A percentile compares a stretch with the other conserved stretches of the same genome.
Conservation (phyloP, 2,797 vertebrate species). For the Siniperca obscura region DNA sequence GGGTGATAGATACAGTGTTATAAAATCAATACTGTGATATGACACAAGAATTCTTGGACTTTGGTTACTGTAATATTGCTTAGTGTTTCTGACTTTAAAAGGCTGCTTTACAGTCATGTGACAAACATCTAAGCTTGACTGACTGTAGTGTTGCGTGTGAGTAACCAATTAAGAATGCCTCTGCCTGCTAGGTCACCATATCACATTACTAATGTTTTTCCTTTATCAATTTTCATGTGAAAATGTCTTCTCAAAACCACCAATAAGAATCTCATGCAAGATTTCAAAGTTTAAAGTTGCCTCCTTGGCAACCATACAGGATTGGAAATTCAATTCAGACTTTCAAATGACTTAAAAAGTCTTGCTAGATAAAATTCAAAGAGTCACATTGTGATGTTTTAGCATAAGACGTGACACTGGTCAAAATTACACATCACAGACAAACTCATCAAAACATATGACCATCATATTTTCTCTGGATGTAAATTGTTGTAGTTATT, state of each 20-base stretch:
- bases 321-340: not conserved
- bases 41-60: not conserved
- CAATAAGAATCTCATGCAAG: not conserved
- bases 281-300: not conserved
- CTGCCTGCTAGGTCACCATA: not conserved
- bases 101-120: not conserved
- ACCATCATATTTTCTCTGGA: not conserved
- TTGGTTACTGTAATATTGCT: not conserved
- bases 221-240: not conserved
- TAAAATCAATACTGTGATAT: not conserved
- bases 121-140: not conserved
- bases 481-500: not conserved
- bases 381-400: constrained; percentile 1
- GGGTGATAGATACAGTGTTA: too few species aligned
- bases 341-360: not conserved
- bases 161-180: constrained; percentile 22
- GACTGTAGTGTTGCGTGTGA: not conserved
- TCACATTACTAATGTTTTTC: constrained; percentile 7
- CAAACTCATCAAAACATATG: not conserved
- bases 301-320: not conserved
- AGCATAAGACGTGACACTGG: not conserved
- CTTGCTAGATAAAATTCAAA: not conserved
- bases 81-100: not conserved
- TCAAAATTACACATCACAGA: not conserved
- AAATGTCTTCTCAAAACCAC: not conserved